Conservation (phyloP, 2,888 invertebrate genomes). For the Isoperla grammatica region DNA sequence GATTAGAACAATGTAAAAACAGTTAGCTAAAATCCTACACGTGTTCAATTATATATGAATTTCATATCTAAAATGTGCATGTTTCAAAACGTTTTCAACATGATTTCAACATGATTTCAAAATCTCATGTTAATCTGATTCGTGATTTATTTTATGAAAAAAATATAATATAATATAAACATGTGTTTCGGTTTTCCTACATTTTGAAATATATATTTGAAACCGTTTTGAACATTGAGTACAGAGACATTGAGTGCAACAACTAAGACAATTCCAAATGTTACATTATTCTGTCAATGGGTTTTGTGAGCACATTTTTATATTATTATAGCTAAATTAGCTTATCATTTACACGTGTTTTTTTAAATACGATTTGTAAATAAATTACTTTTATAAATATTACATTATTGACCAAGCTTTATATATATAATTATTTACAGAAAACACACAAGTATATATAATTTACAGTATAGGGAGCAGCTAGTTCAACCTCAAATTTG, state of each 20-base stretch:
- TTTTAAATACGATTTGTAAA: slow-evolving; percentile 1
- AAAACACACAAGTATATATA: too few relatives aligned
- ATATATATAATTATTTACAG: background rate
- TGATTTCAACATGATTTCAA: background rate
- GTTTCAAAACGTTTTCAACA: too few relatives aligned
- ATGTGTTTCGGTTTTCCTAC: background rate
- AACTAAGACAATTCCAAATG: background rate
- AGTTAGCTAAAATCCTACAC: too few relatives aligned
- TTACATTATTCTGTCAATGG: background rate
- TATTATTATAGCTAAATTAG: too few relatives aligned
- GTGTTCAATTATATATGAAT: too few relatives aligned
- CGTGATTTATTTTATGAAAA: too few relatives aligned
- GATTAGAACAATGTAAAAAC: too few relatives aligned
- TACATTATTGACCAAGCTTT: background rate
- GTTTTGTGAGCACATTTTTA: too few relatives aligned
- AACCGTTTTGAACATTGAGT: background rate
- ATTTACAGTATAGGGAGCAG: too few relatives aligned
- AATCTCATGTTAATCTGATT: background rate
- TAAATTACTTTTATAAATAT: slow-evolving; percentile 3
- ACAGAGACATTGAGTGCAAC: background rate
- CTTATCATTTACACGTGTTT: too few relatives aligned
- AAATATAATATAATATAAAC: background rate
- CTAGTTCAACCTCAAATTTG: too few relatives aligned
- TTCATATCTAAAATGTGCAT: too few relatives aligned
- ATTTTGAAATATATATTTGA: background rate